Conservation (phyloP, 2,888 invertebrate species). For the Cerceris rybyensis region DNA sequence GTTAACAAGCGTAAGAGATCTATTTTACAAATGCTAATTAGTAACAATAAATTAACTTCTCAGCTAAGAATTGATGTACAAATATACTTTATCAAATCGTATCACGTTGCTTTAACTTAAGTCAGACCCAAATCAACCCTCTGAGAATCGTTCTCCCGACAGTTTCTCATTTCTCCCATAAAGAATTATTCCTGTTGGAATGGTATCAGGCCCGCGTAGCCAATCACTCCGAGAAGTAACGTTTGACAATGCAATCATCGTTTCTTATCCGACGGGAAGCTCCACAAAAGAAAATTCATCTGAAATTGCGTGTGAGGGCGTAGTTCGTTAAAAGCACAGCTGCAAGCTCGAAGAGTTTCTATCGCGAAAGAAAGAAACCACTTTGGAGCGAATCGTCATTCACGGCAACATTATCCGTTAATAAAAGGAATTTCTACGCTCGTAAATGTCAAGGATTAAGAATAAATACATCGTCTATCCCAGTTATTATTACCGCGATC, state of each 20-base stretch:
- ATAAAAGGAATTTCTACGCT: constrained; percentile 17
- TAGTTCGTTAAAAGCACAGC: constrained; percentile 8
- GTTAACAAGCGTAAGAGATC: too few relatives aligned
- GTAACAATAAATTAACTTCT: too few relatives aligned
- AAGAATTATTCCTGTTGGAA: too few relatives aligned
- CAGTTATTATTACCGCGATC: constrained; percentile 14
- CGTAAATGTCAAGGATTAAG: constrained; percentile 14
- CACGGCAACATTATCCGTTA: constrained; percentile 2
- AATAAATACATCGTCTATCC: constrained; percentile 7
- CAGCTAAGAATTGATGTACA: too few relatives aligned
- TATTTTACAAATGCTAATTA: too few relatives aligned
- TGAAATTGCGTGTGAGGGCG: constrained; percentile 12
- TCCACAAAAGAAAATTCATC: background rate
- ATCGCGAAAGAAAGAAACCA: background rate
- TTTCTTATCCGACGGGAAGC: background rate
- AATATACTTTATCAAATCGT: too few relatives aligned
- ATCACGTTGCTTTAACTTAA: too few relatives aligned
- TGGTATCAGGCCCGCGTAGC: too few relatives aligned
- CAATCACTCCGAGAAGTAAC: background rate
- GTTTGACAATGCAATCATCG: background rate
- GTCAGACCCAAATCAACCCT: too few relatives aligned
- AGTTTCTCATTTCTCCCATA: too few relatives aligned
- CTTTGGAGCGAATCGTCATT: constrained; percentile 15
- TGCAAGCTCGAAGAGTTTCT: background rate
- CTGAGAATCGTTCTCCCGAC: too few relatives aligned